Evolutionary conservation across 2,888 invertebrate species (phyloP).

Genomic region (Cataglyphis albicans): DNA sequence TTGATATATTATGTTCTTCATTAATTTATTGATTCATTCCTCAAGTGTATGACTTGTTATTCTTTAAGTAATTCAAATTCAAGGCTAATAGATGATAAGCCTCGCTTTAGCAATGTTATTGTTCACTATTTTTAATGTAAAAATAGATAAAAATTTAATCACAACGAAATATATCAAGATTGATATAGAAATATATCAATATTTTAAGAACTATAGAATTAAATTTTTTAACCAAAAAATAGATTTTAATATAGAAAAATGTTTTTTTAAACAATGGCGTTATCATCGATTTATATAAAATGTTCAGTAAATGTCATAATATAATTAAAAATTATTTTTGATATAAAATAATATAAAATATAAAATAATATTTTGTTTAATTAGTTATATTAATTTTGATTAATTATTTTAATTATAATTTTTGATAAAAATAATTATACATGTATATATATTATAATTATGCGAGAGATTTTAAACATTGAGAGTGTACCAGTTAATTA

Average conservation of each 20-base stretch:
- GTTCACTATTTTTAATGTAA: not conserved
- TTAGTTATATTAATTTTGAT: not conserved
- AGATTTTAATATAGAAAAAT: not conserved
- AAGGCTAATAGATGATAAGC: not conserved
- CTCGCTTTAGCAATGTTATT: not conserved
- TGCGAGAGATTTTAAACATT: not conserved
- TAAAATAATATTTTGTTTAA: not conserved
- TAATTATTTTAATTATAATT: conserved; percentile 10
- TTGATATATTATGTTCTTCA: not conserved
- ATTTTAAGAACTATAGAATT: not conserved
- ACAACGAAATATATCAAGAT: not conserved
- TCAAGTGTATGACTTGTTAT: no score
- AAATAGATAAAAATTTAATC: not conserved
- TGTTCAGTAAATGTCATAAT: not conserved
- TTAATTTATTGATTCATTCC: not conserved
- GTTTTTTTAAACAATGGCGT: not conserved
- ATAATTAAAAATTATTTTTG: not conserved
- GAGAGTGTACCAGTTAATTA: no score
- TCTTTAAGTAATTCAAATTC: not conserved
- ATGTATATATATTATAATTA: not conserved
- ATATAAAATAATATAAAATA: not conserved
- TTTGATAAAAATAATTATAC: not conserved
- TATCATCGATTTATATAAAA: not conserved
- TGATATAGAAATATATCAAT: not conserved
- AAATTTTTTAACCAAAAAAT: not conserved